Evolutionary conservation across 2,888 invertebrate genomes (phyloP).

Genomic region (Nemoura dubitans): DNA sequence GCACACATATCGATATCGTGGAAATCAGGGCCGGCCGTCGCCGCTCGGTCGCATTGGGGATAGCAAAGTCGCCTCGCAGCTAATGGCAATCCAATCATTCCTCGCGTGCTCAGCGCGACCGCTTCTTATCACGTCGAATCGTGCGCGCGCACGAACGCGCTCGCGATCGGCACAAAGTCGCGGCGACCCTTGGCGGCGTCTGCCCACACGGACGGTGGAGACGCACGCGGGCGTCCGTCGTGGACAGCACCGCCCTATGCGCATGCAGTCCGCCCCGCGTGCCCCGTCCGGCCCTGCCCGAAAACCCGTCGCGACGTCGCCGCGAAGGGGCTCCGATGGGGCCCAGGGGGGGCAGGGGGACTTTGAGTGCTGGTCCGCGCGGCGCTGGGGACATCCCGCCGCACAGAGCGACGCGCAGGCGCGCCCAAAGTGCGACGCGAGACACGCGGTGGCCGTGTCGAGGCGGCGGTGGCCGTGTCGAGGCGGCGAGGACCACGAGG

Average conservation of each 20-base stretch:
- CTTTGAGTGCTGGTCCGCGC: not conserved
- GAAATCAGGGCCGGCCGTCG: not conserved
- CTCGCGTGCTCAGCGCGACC: no score
- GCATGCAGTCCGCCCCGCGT: not conserved
- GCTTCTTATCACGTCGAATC: no score
- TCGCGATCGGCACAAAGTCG: no score
- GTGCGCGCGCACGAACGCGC: no score
- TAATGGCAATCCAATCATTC: no score
- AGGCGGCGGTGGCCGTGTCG: no score
- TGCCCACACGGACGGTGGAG: not conserved
- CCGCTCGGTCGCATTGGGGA: no score
- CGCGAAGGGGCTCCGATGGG: no score
- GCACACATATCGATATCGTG: not conserved
- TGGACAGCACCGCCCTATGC: constrained; percentile 9
- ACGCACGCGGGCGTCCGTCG: not conserved
- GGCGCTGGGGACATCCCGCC: not conserved
- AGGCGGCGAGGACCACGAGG: no score
- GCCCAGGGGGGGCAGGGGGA: no score
- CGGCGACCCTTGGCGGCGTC: not conserved
- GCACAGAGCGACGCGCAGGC: constrained; percentile 46
- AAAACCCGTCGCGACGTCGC: not conserved
- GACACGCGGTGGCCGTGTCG: constrained; percentile 22
- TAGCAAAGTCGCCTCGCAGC: no score
- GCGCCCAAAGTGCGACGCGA: constrained; percentile 46
- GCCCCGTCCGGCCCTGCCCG: not conserved